A percentile compares a stretch with the other conserved stretches of the same genome.
These are phyloP conservation scores for Acronicta psi DNA, from an alignment of 2,888 invertebrate species.

Conservation along the genomic window DNA sequence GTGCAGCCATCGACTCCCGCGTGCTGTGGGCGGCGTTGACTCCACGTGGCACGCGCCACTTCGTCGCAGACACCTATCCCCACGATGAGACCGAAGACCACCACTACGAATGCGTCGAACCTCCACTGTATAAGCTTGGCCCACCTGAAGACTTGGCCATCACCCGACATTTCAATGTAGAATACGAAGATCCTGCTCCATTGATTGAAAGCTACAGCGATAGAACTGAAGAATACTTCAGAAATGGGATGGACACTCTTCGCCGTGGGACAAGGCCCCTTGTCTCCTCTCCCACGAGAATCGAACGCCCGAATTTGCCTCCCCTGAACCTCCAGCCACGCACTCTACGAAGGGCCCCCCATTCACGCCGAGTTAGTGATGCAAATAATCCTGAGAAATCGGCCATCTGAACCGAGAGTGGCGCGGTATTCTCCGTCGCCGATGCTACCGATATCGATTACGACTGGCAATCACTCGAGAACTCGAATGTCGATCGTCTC, in stretches of 20 bases:
- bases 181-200: constrained; percentile 94
- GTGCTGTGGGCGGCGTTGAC: constrained; percentile 95
- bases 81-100: constrained; percentile 91
- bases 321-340: constrained; percentile 91
- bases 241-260: constrained; percentile 82
- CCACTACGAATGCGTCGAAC: constrained; percentile 92
- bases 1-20: constrained; percentile 90
- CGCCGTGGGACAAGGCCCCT: constrained; percentile 90
- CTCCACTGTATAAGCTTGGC: constrained; percentile 85
- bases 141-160: constrained; percentile 88
- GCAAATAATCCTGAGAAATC: constrained; percentile 83
- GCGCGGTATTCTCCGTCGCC: constrained; percentile 88
- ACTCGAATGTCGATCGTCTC: constrained; percentile 81
- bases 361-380: constrained; percentile 85
- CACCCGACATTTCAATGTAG: constrained; percentile 94
- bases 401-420: constrained; percentile 87
- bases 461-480: constrained; percentile 79
- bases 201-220: constrained; percentile 92
- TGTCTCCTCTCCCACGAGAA: constrained; percentile 94
- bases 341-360: constrained; percentile 85
- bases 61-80: constrained; percentile 91
- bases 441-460: constrained; percentile 82
- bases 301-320: constrained; percentile 94
- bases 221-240: constrained; percentile 82
- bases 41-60: constrained; percentile 94